Evolutionary conservation across 2,113 vertebrate genomes (phyloP).

Genomic region (Romanogobio albipinnatus): DNA sequence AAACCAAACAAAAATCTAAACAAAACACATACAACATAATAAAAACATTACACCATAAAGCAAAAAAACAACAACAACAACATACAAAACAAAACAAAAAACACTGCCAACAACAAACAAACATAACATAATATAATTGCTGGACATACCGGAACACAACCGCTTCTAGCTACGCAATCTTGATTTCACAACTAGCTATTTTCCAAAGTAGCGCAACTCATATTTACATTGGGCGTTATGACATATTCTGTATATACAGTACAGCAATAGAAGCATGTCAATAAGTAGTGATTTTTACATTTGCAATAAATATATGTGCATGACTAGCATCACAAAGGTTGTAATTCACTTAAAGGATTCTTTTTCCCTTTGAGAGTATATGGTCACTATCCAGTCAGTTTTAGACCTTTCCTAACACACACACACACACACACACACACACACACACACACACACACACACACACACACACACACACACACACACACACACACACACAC

Average conservation of each 20-base stretch:
- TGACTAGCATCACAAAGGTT: background rate
- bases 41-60: background rate
- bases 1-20: background rate
- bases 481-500: conserved; percentile 3
- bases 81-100: background rate
- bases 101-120: background rate
- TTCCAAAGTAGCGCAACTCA: background rate
- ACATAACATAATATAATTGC: background rate
- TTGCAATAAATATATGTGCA: background rate
- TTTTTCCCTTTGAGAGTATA: background rate
- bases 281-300: background rate
- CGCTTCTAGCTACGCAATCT: background rate
- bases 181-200: background rate
- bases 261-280: background rate
- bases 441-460: conserved; percentile 3
- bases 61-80: background rate
- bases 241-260: background rate
- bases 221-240: background rate
- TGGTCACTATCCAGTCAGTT: background rate
- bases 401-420: background rate
- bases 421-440: conserved; percentile 10
- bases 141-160: too few species aligned
- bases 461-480: conserved; percentile 3
- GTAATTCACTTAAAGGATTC: background rate
- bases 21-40: background rate